Conservation (phyloP, 2,888 invertebrate genomes). For the Prosopocoilus inquinatus region DNA sequence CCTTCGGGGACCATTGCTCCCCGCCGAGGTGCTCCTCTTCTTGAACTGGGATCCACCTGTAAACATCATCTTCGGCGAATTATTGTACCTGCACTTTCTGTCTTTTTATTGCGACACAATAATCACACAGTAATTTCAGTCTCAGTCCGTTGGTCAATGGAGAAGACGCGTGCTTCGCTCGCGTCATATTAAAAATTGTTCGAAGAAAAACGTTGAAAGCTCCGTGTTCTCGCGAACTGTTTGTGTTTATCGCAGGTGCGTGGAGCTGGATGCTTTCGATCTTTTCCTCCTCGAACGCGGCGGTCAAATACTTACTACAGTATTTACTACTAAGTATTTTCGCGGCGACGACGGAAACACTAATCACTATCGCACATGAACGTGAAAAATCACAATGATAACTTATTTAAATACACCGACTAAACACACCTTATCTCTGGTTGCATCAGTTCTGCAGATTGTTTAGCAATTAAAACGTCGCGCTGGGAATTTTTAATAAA, state of each 20-base stretch:
- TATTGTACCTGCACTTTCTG: background rate
- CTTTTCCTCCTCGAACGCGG: too few species aligned
- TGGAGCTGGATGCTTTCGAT: too few species aligned
- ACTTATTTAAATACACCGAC: background rate
- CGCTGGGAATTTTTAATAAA: background rate
- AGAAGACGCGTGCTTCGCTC: background rate
- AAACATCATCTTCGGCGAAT: constrained; percentile 63
- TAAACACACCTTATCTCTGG: background rate
- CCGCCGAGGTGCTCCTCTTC: constrained; percentile 51
- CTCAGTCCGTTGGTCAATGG: background rate
- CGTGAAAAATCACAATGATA: background rate
- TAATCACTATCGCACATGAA: background rate
- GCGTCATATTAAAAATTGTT: background rate
- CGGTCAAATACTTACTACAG: too few species aligned
- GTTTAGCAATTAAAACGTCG: background rate
- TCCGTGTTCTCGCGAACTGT: too few species aligned
- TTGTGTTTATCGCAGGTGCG: too few species aligned
- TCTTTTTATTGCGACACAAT: background rate
- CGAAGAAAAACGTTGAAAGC: too few species aligned
- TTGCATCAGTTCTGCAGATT: background rate
- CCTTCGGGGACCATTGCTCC: constrained; percentile 43
- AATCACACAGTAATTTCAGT: too few species aligned
- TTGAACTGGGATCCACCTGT: constrained; percentile 65
- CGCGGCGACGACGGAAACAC: background rate
- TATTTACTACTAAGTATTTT: background rate